Evolutionary conservation across 2,797 vertebrate genomes (phyloP), one percentile per base, ranked within the genome.

Genomic region (Poeciliopsis paucimaculata): DNA sequence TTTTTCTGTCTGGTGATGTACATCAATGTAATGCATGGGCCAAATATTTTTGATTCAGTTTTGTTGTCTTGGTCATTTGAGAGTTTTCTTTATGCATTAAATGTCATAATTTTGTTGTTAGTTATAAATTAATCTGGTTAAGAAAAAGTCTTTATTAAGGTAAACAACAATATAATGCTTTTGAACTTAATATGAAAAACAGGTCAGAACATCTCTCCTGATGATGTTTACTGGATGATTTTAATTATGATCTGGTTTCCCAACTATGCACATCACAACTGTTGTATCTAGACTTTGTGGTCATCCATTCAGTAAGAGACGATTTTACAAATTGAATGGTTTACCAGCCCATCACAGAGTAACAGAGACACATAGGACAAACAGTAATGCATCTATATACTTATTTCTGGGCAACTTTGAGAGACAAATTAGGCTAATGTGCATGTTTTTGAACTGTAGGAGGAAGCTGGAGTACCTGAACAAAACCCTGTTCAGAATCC

Each of bases 1-100:
- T 45, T 76, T 43, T 18, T 41, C 57, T 76, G 31, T 57, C 28
- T 80, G 70, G 26, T 75, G 18, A 76, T 12, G 79, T 77, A 73
- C 46, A 39, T 81, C 79, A 72, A 26, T 3, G 6, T 66, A 45
- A 68, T 15, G 53, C 1, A 49, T 8, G 9, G 45, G 41, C 5
- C 18, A 73, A 41, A 9, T 15, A 51, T 77, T n/a, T 47, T 36
- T 62, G 1, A 9, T 15, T 79, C 26, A 20, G 34, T 18, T 72
- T 45, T 41, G 0, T 10, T 43, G n/a, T 53, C 26, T 2, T 49
- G 4, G 5, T 47, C 16, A 64, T 43, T 76, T 68, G 23, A 45
- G 46, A 13, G 11, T 45, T 46, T 77, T 72, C 46, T n/a, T 31
- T 72, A 39, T 57, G 11, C 3, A 43, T 31, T n/a, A 34, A 36